phyloP scores from a whole-genome alignment of 1,140 invertebrate species.

The Camponotus floridanus region DNA sequence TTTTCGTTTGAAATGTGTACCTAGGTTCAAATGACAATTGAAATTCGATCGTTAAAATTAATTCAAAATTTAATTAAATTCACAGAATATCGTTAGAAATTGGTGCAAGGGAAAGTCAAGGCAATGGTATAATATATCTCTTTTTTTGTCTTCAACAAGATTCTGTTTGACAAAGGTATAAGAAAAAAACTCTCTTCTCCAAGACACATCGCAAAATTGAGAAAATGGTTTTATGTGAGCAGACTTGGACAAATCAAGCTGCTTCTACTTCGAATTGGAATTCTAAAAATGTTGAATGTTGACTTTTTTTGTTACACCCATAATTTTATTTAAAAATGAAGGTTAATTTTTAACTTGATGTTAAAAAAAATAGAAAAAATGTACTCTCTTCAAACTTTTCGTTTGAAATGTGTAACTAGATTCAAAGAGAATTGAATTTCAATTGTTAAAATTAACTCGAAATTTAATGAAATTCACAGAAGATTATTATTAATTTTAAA shows the following conservation, averaged over 20 bases:
- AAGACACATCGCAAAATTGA: neutral
- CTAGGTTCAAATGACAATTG: neutral
- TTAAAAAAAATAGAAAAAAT: neutral
- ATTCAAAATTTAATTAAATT: neutral
- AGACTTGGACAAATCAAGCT: neutral
- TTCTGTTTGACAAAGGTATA: neutral
- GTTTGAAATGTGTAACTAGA: neutral
- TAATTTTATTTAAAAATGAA: neutral
- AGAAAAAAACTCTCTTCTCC: neutral
- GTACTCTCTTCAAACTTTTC: neutral
- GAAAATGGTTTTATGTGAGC: neutral
- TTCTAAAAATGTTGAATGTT: neutral
- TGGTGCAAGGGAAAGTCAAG: conserved; percentile 17
- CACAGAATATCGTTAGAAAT: conserved; percentile 8
- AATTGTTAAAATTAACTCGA: neutral
- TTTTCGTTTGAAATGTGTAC: neutral
- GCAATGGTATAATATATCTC: neutral
- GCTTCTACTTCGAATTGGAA: neutral
- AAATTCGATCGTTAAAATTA: neutral
- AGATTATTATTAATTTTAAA: too few relatives aligned
- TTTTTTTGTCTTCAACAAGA: neutral
- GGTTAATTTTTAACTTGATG: neutral
- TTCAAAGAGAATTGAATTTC: neutral
- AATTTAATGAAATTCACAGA: too few relatives aligned
- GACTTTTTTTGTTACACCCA: neutral